These are phyloP conservation scores for Betta splendens DNA, from an alignment of 2,797 vertebrate genomes.

Conservation along the genomic window DNA sequence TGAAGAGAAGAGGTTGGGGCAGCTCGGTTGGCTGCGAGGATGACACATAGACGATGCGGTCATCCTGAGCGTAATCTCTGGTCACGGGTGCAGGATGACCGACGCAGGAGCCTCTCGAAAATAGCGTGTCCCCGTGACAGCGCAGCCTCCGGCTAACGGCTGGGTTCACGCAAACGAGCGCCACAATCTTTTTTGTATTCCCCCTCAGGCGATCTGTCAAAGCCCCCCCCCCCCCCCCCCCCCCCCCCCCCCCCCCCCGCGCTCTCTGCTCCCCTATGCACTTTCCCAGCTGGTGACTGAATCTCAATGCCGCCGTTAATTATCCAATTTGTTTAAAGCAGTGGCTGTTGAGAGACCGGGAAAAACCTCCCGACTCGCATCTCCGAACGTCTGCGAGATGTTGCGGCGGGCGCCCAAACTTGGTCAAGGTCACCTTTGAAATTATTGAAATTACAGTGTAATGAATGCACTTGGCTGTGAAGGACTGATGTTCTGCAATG, in stretches of 20 bases:
- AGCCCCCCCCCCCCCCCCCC: slow-evolving; percentile 60
- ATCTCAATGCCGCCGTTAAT: slow-evolving; percentile 71
- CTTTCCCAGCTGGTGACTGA: slow-evolving; percentile 59
- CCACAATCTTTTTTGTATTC: slow-evolving; percentile 57
- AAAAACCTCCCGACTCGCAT: slow-evolving; percentile 46
- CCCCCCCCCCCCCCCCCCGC: too few species aligned
- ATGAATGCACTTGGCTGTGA: slow-evolving; percentile 65
- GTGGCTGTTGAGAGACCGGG: slow-evolving; percentile 59
- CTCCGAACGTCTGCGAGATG: slow-evolving; percentile 47
- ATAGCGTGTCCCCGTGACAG: slow-evolving; percentile 56
- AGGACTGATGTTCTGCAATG: slow-evolving; percentile 67
- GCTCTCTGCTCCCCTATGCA: slow-evolving; percentile 59
- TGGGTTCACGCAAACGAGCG: slow-evolving; percentile 42
- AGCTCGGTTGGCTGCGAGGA: slow-evolving; percentile 29
- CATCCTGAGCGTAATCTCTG: slow-evolving; percentile 38
- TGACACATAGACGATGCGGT: slow-evolving; percentile 47
- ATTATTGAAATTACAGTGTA: slow-evolving; percentile 62
- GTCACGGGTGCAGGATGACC: slow-evolving; percentile 34
- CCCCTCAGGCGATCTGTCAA: slow-evolving; percentile 73
- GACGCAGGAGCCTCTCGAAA: slow-evolving; percentile 46
- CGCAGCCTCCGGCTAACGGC: slow-evolving; percentile 43
- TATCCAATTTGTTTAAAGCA: slow-evolving; percentile 71
- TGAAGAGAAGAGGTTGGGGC: slow-evolving; percentile 23
- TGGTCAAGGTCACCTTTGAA: slow-evolving; percentile 72
- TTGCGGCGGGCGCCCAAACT: slow-evolving; percentile 55